Evolutionary conservation across 92 coral and sea anemone genomes (phyloP).

Genomic region (Epizoanthus fatuus): DNA sequence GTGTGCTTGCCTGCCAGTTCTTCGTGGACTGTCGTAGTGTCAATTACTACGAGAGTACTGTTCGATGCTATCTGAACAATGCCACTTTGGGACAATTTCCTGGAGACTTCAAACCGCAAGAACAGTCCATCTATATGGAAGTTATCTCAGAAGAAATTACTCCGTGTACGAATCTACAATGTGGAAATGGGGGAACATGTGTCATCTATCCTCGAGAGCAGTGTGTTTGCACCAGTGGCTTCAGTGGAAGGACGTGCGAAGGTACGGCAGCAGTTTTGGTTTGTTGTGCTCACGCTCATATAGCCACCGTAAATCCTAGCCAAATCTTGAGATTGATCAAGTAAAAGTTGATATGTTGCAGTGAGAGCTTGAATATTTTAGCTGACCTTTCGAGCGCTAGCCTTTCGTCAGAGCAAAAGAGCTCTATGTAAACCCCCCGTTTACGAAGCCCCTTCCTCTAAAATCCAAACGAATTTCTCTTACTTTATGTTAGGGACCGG

Average conservation of each 20-base stretch:
- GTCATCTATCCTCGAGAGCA: conserved; percentile 1
- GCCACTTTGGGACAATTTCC: conserved; percentile 27
- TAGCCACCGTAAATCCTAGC: too few relatives aligned
- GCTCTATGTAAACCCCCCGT: too few relatives aligned
- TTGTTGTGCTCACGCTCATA: too few relatives aligned
- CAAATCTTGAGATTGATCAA: too few relatives aligned
- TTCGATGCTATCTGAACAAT: conserved; percentile 17
- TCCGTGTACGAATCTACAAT: background rate
- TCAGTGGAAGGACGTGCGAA: conserved; percentile 15
- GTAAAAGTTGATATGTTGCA: too few relatives aligned
- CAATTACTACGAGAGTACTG: background rate
- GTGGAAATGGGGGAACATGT: conserved; percentile 27
- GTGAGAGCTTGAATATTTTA: too few relatives aligned
- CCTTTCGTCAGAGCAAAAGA: too few relatives aligned
- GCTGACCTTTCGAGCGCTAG: too few relatives aligned
- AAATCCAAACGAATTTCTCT: too few relatives aligned
- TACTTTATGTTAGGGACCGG: too few relatives aligned
- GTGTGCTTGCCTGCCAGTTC: conserved; percentile 18
- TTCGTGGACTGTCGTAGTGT: conserved; percentile 12
- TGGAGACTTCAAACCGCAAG: background rate
- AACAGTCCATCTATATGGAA: conserved; percentile 3
- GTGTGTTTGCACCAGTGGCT: conserved; percentile 4
- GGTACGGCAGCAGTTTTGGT: background rate
- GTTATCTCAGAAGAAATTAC: background rate
- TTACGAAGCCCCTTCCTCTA: too few relatives aligned